Evolutionary conservation across 1,140 invertebrate genomes (phyloP), one percentile per base, ranked within the genome.

Genomic region (Philotrypesis tridentata): DNA sequence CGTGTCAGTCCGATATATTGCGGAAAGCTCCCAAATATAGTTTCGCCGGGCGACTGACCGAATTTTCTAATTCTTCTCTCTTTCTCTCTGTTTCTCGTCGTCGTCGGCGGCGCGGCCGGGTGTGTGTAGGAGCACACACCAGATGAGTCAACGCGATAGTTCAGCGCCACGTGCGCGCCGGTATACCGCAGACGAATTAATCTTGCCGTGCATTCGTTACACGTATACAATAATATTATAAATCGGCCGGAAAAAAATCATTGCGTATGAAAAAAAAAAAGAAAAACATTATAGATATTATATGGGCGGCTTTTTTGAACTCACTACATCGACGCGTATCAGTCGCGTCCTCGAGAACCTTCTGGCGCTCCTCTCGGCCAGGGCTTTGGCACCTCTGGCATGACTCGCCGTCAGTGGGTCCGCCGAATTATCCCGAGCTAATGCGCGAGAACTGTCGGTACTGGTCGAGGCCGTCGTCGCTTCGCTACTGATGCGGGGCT

Each of bases 1-100:
- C 27, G 48, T n/a, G n/a, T n/a, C 48, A 17, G 14, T 55, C 48
- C 48, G 48, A 55, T 55, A 55, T n/a, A 55, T 55, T 55, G 48
- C 48, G 48, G 21, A 55, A 55, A 55, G 48, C 48, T 55, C 48
- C n/a, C 48, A 17, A 71, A 40, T 21, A 71, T 9, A 55, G 29
- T 29, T 40, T 63, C 31, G 60, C 37, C 79, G 31, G 70, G 71
- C 71, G 23, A 61, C 43, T 79, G 67, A 71, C 77, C 77, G 67
- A 79, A 79, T 61, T 80, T 55, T 74, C 79, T 23, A 25, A 74
- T 80, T 67, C 40, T 48, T 40, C 67, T 72, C 25, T 55, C 21
- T 4, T 17, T 43, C 40, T 55, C 21, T 55, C 48, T 21, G 3
- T 55, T n/a, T 55, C 48, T 37, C 33, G 33, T 37, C 9, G 9